Base-by-base conservation (phyloP, 2,888 invertebrate genomes). In the Acleris cristana region DNA sequence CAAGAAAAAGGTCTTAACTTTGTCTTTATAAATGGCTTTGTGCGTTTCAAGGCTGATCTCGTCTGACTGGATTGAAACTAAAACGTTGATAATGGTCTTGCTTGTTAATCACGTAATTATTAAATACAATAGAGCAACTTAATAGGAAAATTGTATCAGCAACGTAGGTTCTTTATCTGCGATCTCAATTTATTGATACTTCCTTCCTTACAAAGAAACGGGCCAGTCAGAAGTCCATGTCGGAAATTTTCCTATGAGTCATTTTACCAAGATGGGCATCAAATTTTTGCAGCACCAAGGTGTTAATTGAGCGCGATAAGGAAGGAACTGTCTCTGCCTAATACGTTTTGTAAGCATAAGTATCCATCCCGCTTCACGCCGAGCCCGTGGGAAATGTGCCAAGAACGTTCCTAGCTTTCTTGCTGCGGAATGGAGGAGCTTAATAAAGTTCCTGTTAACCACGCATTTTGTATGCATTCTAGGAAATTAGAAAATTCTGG, bases 321-420 rank as follows among this genome's bases (percentile, higher is more conserved):
- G 62, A 67, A 52, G 56, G 56, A 63, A 67, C 67, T 63, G 54
- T 63, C 62, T 57, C 57, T 14, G 54, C 53, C 57, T 67, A 67
- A 67, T 63, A 63, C 62, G 57, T 62, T 58, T 56, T 63, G 57
- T 54, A 67, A 63, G 63, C 58, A 67, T 63, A 67, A 67, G 63
- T 57, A 49, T 61, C 56, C 53, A 63, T 63, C 58, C 78, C 81
- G 82, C 79, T 82, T 82, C 81, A 77, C 73, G 74, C 76, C 76
- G 77, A 73, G 74, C 76, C 76, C 76, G 76, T 78, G 84, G 85
- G 85, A 83, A 81, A 76, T 72, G 74, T 83, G 85, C 86, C 85
- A 87, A 83, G 73, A 79, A 67, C 64, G 71, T 69, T 78, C 72
- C 77, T 81, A 79, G 79, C 77, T 81, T 76, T 77, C 78, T 78